Conservation (phyloP, 2,113 vertebrate genomes). For the Lepisosteus osseus region DNA sequence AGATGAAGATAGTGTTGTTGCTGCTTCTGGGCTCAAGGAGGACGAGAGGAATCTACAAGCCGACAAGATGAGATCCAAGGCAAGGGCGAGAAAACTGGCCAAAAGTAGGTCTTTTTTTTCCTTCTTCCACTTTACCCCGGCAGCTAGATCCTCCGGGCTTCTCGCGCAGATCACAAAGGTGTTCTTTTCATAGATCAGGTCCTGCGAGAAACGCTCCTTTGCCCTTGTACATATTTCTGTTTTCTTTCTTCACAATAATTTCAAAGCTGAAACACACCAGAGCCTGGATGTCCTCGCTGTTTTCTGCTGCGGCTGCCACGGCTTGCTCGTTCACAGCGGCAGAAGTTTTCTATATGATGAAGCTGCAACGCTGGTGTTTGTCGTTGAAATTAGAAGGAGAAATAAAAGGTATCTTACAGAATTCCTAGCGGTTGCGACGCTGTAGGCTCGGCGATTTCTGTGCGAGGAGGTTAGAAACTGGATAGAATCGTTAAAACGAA, state of each 20-base stretch:
- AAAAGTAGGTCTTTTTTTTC: constrained; percentile 86
- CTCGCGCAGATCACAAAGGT: constrained; percentile 48
- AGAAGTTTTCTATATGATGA: constrained; percentile 65
- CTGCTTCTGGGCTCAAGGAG: constrained; percentile 97
- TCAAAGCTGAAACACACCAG: constrained; percentile 30
- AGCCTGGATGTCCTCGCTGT: constrained; percentile 37
- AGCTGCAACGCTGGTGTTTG: constrained; percentile 54
- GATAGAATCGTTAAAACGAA: constrained; percentile 58
- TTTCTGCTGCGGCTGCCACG: constrained; percentile 38
- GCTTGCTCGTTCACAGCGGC: constrained; percentile 48
- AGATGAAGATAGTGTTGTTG: constrained; percentile 99
- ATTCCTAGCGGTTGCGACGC: constrained; percentile 38
- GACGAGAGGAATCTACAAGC: constrained; percentile 92
- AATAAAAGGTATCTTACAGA: constrained; percentile 22
- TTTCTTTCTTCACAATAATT: constrained; percentile 13
- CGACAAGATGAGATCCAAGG: constrained; percentile 98
- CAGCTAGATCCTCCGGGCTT: constrained; percentile 46
- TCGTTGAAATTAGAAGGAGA: constrained; percentile 34
- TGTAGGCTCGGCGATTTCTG: constrained; percentile 36
- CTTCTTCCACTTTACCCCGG: constrained; percentile 58
- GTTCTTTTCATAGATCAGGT: constrained; percentile 68
- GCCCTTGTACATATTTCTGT: constrained; percentile 48
- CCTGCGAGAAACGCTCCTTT: constrained; percentile 53
- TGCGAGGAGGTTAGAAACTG: constrained; percentile 28
- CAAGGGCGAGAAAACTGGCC: constrained; percentile 97